phyloP scores from a whole-genome alignment of 2,113 vertebrate genomes.

The Alces alces region DNA sequence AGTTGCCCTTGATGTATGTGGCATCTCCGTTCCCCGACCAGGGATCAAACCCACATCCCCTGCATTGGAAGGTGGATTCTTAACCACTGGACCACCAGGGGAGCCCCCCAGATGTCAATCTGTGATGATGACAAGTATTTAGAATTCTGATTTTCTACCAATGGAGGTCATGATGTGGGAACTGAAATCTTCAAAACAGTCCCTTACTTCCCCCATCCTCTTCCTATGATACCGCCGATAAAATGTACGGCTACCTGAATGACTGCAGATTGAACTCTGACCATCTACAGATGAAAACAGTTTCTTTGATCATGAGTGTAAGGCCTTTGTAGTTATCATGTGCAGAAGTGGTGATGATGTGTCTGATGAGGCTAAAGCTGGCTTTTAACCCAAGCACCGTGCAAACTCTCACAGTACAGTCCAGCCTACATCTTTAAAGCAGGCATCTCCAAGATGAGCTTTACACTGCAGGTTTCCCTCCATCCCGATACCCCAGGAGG shows the following conservation, averaged over 20 bases:
- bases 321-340: background rate
- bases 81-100: background rate
- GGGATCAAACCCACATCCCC: background rate
- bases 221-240: background rate
- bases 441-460: background rate
- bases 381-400: background rate
- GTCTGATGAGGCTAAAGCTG: background rate
- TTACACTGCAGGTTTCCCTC: background rate
- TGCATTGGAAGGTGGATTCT: background rate
- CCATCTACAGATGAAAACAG: background rate
- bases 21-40: background rate
- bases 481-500: background rate
- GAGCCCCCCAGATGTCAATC: background rate
- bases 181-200: background rate
- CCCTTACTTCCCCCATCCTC: background rate
- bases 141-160: slow-evolving; percentile 18
- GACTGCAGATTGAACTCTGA: background rate
- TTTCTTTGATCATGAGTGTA: background rate
- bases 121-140: background rate
- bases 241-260: background rate
- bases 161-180: background rate
- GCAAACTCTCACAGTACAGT: background rate
- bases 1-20: background rate
- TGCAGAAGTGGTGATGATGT: background rate
- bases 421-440: background rate